phyloP scores from a whole-genome alignment of 1,140 invertebrate species.

The Galleria mellonella region DNA sequence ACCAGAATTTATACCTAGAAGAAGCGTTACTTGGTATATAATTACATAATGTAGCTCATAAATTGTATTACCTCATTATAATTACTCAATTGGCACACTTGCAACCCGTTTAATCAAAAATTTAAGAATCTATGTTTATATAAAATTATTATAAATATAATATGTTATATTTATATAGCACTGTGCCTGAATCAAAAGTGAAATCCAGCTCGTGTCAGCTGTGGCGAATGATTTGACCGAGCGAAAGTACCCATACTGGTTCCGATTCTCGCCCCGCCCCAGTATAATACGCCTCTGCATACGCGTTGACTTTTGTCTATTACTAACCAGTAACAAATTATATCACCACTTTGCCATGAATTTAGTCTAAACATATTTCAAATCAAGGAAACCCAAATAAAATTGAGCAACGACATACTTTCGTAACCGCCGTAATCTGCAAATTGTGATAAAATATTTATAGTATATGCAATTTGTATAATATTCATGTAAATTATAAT shows the following conservation, averaged over 20 bases:
- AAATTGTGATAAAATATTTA: not conserved
- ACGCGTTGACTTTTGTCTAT: constrained; percentile 2
- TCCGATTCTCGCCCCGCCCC: constrained; percentile 23
- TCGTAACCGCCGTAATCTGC: constrained; percentile 1
- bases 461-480: not conserved
- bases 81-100: too few species aligned
- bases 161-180: not conserved
- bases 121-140: too few species aligned
- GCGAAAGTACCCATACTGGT: constrained; percentile 68
- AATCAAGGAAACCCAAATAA: constrained; percentile 5
- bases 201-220: constrained; percentile 45
- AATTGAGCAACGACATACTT: constrained; percentile 3
- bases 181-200: constrained; percentile 45
- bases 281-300: constrained; percentile 12
- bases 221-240: constrained; percentile 36
- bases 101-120: too few species aligned
- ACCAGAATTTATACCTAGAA: too few species aligned
- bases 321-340: constrained; percentile 3
- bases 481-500: not conserved
- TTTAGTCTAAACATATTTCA: constrained; percentile 2
- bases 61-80: too few species aligned
- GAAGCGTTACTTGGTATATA: too few species aligned
- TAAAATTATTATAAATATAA: not conserved
- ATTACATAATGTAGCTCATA: too few species aligned
- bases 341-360: constrained; percentile 4